Percentiles rank a stretch among this genome's conserved stretches.
Conservation (phyloP, 30 jellyfish, hydroid and myxozoan species). For the Morbakka virulenta region DNA sequence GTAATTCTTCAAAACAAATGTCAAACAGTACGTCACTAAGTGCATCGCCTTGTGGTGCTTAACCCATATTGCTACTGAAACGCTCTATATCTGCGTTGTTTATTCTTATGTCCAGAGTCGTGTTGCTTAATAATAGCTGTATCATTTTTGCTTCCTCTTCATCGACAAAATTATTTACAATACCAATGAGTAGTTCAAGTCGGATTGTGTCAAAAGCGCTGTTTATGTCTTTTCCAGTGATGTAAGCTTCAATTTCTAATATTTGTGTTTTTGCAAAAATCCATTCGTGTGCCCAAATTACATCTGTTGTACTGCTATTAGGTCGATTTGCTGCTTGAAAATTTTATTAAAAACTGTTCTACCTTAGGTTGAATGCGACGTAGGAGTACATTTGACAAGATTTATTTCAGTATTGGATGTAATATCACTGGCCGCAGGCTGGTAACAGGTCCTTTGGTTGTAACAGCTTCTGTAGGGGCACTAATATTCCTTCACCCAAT, state of each 20-base stretch:
- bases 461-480: conserved; percentile 50
- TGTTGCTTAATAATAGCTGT: conserved; percentile 23
- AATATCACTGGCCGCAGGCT: conserved; percentile 50
- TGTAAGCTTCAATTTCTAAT: conserved; percentile 14
- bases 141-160: conserved; percentile 57
- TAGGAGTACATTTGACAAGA: conserved; percentile 50
- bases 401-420: conserved; percentile 40
- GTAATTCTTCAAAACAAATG: conserved; percentile 28
- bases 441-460: conserved; percentile 51
- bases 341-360: conserved; percentile 29
- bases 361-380: conserved; percentile 28
- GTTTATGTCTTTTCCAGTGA: conserved; percentile 53
- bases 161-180: conserved; percentile 27
- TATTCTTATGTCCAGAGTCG: no score
- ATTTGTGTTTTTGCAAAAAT: no score
- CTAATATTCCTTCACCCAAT: no score
- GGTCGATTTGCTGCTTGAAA: conserved; percentile 59
- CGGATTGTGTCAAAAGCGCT: conserved; percentile 49
- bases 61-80: conserved; percentile 42
- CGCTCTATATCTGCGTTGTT: no score
- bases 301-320: conserved; percentile 52
- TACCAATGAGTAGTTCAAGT: conserved; percentile 28
- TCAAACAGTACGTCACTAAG: no score
- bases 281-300: conserved; percentile 61
- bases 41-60: conserved; percentile 56